A percentile compares a stretch with the other conserved stretches of the same genome.
Conservation (phyloP, 2,113 vertebrate genomes). For the Girardinichthys multiradiatus region DNA sequence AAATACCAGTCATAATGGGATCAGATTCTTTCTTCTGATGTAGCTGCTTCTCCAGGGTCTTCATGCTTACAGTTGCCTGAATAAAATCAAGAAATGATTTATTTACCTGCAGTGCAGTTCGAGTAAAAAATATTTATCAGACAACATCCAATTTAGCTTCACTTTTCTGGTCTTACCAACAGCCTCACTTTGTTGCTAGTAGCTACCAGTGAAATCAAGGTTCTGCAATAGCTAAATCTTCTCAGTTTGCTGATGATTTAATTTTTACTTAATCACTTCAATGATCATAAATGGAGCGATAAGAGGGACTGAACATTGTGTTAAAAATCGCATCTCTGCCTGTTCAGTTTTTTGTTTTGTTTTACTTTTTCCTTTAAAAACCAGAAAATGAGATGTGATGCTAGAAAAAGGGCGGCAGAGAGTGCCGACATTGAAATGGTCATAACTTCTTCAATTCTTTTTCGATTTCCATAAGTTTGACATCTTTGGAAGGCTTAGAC, state of each 20-base stretch:
- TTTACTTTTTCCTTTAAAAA: too few relatives aligned
- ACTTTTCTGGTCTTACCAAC: neutral
- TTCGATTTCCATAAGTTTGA: too few relatives aligned
- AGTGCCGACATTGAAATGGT: too few relatives aligned
- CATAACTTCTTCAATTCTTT: too few relatives aligned
- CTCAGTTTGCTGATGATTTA: neutral
- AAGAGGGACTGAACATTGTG: neutral
- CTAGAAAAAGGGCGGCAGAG: too few relatives aligned
- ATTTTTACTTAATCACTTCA: conserved; percentile 1
- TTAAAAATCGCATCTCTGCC: neutral
- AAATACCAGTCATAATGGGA: conserved; percentile 90
- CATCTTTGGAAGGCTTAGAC: too few relatives aligned
- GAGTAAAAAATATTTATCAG: neutral
- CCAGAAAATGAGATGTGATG: too few relatives aligned
- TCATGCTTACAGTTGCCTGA: conserved; percentile 65
- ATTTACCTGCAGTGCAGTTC: neutral
- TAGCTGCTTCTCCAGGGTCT: conserved; percentile 82
- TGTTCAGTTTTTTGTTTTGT: too few relatives aligned
- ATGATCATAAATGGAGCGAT: neutral
- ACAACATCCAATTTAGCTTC: neutral
- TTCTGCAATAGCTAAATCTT: neutral
- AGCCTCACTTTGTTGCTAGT: conserved; percentile 8
- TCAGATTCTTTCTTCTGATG: conserved; percentile 88
- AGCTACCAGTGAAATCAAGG: conserved; percentile 6
- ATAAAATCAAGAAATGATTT: neutral